A percentile compares a stretch with the other conserved stretches of the same genome.
phyloP scores from a whole-genome alignment of 2,888 invertebrate genomes.

The Hedya salicella region DNA sequence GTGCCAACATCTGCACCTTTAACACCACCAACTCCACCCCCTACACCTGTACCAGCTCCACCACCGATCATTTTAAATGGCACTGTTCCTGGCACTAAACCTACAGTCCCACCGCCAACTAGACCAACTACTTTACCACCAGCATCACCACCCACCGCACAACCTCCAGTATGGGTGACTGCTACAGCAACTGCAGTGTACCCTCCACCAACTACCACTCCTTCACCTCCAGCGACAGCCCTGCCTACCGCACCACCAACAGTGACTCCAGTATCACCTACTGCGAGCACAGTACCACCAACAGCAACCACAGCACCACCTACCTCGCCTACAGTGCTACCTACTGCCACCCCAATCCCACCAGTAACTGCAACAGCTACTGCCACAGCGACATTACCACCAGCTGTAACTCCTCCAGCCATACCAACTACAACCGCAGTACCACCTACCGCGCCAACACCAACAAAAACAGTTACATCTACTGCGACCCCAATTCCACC shows the following conservation, averaged over 20 bases:
- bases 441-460: neutral
- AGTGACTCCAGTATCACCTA: neutral
- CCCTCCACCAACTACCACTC: constrained; percentile 15
- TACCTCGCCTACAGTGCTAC: neutral
- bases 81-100: constrained; percentile 23
- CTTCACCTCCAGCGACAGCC: neutral
- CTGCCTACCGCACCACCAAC: neutral
- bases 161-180: constrained; percentile 6
- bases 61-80: constrained; percentile 1
- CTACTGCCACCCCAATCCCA: neutral
- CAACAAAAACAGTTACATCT: too few species aligned
- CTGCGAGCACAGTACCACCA: neutral
- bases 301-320: neutral
- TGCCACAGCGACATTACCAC: neutral
- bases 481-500: neutral
- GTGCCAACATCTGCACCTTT: neutral
- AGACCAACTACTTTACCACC: neutral
- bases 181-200: constrained; percentile 34
- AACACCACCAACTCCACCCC: neutral
- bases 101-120: constrained; percentile 26
- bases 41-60: neutral
- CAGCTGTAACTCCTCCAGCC: neutral
- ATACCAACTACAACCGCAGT: neutral
- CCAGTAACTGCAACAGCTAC: neutral
- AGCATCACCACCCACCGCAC: neutral